phyloP scores from a whole-genome alignment of 1,140 invertebrate genomes.

The Linepithema humile region DNA sequence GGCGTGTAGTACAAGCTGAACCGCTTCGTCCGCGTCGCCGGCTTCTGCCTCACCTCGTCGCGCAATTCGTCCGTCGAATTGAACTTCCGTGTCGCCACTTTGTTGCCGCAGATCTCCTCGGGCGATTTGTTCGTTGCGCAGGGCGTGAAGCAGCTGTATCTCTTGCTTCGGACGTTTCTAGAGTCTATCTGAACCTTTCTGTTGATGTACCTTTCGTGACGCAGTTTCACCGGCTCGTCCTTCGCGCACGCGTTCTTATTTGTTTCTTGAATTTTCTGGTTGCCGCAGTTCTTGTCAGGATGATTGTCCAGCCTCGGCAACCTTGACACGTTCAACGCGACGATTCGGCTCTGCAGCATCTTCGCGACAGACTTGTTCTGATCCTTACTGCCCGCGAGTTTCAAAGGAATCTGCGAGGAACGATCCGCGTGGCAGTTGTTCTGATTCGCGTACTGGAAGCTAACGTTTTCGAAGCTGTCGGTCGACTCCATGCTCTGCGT shows the following conservation, averaged over 20 bases:
- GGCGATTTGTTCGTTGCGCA: constrained; percentile 57
- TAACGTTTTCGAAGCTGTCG: constrained; percentile 75
- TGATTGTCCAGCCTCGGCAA: constrained; percentile 25
- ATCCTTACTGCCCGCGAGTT: constrained; percentile 19
- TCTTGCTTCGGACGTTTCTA: constrained; percentile 60
- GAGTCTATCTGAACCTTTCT: constrained; percentile 20
- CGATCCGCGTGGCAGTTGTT: constrained; percentile 21
- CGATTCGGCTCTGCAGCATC: constrained; percentile 3
- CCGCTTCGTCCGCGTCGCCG: constrained; percentile 67
- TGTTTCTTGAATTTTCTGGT: constrained; percentile 27
- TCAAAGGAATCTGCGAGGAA: neutral
- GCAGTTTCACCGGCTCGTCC: constrained; percentile 68
- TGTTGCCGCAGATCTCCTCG: constrained; percentile 44
- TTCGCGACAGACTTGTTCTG: constrained; percentile 14
- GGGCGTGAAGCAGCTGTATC: constrained; percentile 72
- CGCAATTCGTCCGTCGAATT: constrained; percentile 77
- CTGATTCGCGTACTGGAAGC: constrained; percentile 52
- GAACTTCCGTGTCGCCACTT: constrained; percentile 66
- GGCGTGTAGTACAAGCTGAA: constrained; percentile 80
- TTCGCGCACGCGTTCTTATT: constrained; percentile 53
- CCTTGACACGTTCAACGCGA: neutral
- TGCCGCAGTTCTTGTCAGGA: neutral
- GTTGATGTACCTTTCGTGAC: constrained; percentile 67
- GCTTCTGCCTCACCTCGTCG: constrained; percentile 69
- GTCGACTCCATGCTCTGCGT: constrained; percentile 76